Evolutionary conservation across 1,140 invertebrate species (phyloP), one percentile per base, ranked within the genome.

Genomic region (Arctopsyche grandis): DNA sequence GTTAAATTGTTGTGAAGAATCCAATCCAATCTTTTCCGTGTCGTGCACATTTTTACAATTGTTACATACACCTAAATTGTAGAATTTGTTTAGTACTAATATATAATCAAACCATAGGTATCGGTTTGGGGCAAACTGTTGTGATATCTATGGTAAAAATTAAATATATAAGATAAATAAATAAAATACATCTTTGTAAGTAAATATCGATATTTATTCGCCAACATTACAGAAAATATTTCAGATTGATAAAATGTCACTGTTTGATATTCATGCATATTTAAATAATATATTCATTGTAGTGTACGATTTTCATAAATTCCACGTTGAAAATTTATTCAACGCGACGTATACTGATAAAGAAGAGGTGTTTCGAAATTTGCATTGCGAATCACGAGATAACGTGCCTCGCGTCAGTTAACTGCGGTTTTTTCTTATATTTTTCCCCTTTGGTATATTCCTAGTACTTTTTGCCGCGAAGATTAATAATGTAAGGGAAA

Each of bases 241-340:
- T 52, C 48, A 52, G 10, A 52, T 52, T 1, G 26, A 66, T 24
- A 66, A 0, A 19, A 24, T 26, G 21, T 22, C 24, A 66, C 26
- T 66, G 26, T 66, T 26, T 26, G 63, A 26, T 9, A 22, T 66
- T 22, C 63, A 29, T 29, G 63, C 24, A 66, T 66, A 26, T 66
- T 66, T 24, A 66, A 66, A 26, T 24, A 26, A 66, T 22, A 26
- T 26, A 66, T 66, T 66, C 63, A 66, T 66, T 66, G 63, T n/a
- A 29, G 24, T 66, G 63, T 22, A 24, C 24, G 63, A 66, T 24
- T 26, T 66, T 66, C 21, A 22, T 26, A 24, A 52, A 66, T 22
- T 66, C 24, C 29, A 38, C 63, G 63, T 26, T 22, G 63, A 66
- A 66, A 66, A 66, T 66, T 66, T 66, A 66, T 66, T 66, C 63